phyloP scores from a whole-genome alignment of 1,140 invertebrate genomes.

The Theocolax elegans region DNA sequence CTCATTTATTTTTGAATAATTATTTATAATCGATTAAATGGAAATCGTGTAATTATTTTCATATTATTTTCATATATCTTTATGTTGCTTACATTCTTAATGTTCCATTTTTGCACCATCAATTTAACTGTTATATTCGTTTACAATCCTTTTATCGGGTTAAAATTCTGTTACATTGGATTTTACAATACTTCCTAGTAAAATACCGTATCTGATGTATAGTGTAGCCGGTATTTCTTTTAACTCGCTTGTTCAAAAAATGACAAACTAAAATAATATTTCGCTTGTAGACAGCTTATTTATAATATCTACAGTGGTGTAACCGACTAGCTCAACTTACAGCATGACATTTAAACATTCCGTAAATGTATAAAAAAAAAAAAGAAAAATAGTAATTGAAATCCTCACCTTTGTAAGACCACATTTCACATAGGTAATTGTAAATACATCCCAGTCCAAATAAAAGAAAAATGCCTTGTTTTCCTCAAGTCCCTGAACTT shows the following conservation, averaged over 20 bases:
- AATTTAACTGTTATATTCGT: conserved; percentile 2
- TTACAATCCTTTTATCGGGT: no score
- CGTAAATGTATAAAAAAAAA: conserved; percentile 19
- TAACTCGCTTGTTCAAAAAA: conserved; percentile 17
- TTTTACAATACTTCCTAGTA: no score
- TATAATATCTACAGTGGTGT: conserved; percentile 19
- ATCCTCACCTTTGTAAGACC: conserved; percentile 15
- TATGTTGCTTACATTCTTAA: conserved; percentile 12
- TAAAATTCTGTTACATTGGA: no score
- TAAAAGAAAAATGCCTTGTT: background rate
- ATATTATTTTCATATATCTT: background rate
- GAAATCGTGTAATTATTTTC: no score
- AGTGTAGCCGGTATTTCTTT: no score
- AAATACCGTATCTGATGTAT: no score
- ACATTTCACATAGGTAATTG: conserved; percentile 16
- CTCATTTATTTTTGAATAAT: no score
- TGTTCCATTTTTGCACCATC: conserved; percentile 5
- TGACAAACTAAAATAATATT: background rate
- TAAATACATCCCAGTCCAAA: conserved; percentile 3
- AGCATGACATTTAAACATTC: conserved; percentile 32
- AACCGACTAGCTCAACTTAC: conserved; percentile 26
- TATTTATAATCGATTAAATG: no score
- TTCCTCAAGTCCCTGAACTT: background rate
- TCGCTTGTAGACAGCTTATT: conserved; percentile 27
- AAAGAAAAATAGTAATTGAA: background rate